A percentile compares a stretch with the other conserved stretches of the same genome.
These are phyloP conservation scores for Smittia aterrima DNA, from an alignment of 2,888 invertebrate genomes.

Conservation along the genomic window DNA sequence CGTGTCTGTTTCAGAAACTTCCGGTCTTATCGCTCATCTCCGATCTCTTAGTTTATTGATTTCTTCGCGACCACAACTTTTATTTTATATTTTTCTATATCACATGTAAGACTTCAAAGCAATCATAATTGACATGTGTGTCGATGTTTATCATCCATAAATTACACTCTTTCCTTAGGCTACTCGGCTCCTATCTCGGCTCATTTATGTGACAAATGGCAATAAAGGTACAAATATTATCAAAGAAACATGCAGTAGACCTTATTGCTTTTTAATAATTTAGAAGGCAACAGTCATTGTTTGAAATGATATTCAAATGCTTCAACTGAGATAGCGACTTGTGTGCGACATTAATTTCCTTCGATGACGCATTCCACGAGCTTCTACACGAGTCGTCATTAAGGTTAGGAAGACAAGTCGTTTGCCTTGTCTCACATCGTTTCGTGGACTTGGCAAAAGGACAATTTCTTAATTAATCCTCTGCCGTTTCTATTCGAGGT, in stretches of 20 bases:
- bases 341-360: constrained; percentile 15
- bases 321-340: neutral
- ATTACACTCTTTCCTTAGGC: constrained; percentile 22
- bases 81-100: neutral
- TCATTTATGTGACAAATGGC: constrained; percentile 36
- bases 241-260: neutral
- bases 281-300: neutral
- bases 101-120: constrained; percentile 9
- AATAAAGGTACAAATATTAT: constrained; percentile 24
- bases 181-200: neutral
- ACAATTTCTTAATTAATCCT: constrained; percentile 40
- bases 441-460: neutral
- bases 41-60: constrained; percentile 29
- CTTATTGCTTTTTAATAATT: constrained; percentile 36
- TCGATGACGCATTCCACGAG: neutral
- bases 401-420: neutral
- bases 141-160: constrained; percentile 30
- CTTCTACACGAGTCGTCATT: neutral
- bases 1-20: constrained; percentile 2
- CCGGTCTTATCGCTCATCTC: constrained; percentile 5
- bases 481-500: neutral
- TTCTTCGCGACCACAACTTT: neutral
- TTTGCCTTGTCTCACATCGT: neutral
- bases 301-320: neutral
- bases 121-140: constrained; percentile 30